Conservation (phyloP, 2,113 vertebrate genomes). For the Polyodon spathula region DNA sequence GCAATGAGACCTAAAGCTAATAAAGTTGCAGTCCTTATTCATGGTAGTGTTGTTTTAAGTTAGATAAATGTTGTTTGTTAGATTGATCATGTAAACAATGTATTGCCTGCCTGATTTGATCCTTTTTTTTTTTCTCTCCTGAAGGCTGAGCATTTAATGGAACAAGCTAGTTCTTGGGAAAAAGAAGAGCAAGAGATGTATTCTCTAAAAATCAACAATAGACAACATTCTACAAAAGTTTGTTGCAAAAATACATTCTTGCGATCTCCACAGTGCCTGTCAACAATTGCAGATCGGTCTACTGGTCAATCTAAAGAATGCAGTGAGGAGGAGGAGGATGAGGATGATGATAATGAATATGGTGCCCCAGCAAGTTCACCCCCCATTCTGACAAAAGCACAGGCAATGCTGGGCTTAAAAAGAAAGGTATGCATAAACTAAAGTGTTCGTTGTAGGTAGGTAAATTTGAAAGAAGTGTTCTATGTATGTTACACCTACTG, state of each 20-base stretch:
- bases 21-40: constrained; percentile 26
- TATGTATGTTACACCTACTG: no score
- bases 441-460: not conserved
- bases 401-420: constrained; percentile 70
- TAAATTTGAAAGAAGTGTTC: no score
- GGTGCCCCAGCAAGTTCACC: constrained; percentile 50
- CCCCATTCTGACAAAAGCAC: constrained; percentile 76
- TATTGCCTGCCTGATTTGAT: constrained; percentile 33
- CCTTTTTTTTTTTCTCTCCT: constrained; percentile 32
- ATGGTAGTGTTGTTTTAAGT: constrained; percentile 9
- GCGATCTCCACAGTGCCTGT: constrained; percentile 58
- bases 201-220: constrained; percentile 53
- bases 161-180: constrained; percentile 84
- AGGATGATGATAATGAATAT: constrained; percentile 23
- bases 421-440: constrained; percentile 69
- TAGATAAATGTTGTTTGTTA: constrained; percentile 1
- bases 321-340: constrained; percentile 67
- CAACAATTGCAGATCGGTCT: constrained; percentile 50
- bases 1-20: constrained; percentile 43
- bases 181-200: constrained; percentile 74
- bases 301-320: constrained; percentile 57
- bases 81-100: constrained; percentile 16
- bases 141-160: constrained; percentile 79
- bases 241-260: constrained; percentile 77
- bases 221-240: constrained; percentile 76